phyloP scores from a whole-genome alignment of 2,888 invertebrate genomes.

The Amaurobius ferox region DNA sequence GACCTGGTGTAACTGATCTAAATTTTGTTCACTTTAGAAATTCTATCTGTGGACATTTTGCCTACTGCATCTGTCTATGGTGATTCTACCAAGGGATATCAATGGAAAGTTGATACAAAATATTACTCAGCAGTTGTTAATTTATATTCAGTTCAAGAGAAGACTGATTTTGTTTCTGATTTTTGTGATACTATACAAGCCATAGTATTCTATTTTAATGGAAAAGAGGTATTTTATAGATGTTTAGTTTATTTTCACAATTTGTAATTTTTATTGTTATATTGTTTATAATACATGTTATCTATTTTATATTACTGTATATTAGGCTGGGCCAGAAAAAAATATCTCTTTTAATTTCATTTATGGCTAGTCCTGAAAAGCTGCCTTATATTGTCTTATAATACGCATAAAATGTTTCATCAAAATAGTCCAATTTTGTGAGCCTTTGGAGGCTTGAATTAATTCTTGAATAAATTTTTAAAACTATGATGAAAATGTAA shows the following conservation, averaged over 20 bases:
- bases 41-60: slow-evolving; percentile 25
- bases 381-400: too few species aligned
- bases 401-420: too few species aligned
- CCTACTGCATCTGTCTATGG: neutral
- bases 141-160: slow-evolving; percentile 80
- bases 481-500: too few species aligned
- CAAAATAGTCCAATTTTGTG: too few species aligned
- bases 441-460: too few species aligned
- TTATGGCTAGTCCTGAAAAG: too few species aligned
- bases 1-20: neutral
- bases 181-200: slow-evolving; percentile 80
- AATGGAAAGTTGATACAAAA: slow-evolving; percentile 84
- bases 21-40: slow-evolving; percentile 19
- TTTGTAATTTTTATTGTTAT: neutral
- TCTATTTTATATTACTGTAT: too few species aligned
- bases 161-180: slow-evolving; percentile 79
- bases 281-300: too few species aligned
- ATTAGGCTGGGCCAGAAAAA: too few species aligned
- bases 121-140: slow-evolving; percentile 84
- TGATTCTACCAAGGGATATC: slow-evolving; percentile 75
- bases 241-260: neutral
- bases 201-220: slow-evolving; percentile 82
- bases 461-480: too few species aligned
- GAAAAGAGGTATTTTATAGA: slow-evolving; percentile 78
- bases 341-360: too few species aligned